Evolutionary conservation across 2,888 invertebrate genomes (phyloP), one percentile per base, ranked within the genome.

Genomic region (Epistrophe eligans): DNA sequence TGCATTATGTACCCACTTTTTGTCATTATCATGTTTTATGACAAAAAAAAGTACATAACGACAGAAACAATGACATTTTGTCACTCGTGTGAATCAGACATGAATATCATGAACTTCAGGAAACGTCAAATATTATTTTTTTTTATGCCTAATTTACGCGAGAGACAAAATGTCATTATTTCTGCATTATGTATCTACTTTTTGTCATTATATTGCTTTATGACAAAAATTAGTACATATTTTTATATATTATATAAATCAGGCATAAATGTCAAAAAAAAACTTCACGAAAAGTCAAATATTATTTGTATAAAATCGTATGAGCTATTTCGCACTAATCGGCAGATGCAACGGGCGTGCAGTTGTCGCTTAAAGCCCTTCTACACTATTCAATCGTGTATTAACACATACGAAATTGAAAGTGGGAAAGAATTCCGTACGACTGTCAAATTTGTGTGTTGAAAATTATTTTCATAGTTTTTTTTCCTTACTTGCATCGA

Each of bases 211-310:
- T 24, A 1, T 1, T 24, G 3, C 3, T 24, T 24, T 24, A 24
- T 24, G 24, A 24, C 24, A 24, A 24, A 24, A 24, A 24, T 24
- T 2, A 24, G 24, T 24, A 24, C 24, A 24, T n/a, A n/a, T n/a
- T n/a, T n/a, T n/a, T n/a, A n/a, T n/a, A n/a, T n/a, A n/a, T n/a
- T n/a, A n/a, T n/a, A n/a, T 7, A 8, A 55, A 57, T 57, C 57
- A 32, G 57, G 15, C 57, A 57, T 9, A 0, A 57, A 24, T 57
- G 28, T 57, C 57, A 57, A 57, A 32, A 28, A n/a, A n/a, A 4
- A 55, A 57, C 58, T 58, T 58, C 58, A 60, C 24, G 15, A 17
- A 60, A 60, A 8, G 32, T 60, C 17, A 60, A 60, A 35, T 17
- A 60, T 38, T 60, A 60, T 60, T 38, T 35, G 52, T 55, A 28